Conservation (phyloP, 2,113 vertebrate species). For the Cyprinodon brontotheroides region DNA sequence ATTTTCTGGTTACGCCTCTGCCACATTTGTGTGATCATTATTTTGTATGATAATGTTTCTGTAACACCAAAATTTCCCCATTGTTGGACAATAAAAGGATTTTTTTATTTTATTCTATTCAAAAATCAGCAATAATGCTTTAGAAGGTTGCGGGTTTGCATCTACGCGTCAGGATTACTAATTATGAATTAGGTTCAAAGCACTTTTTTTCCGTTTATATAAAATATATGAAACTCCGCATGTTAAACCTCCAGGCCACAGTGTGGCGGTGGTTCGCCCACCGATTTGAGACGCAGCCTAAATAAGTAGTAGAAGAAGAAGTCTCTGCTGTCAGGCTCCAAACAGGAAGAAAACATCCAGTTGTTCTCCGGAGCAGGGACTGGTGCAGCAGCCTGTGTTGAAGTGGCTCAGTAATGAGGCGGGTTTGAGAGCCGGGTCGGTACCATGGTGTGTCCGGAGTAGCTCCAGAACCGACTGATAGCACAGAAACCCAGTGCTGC, state of each 20-base stretch:
- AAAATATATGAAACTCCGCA: background rate
- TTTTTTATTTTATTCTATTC: too few species aligned
- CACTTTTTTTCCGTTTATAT: too few species aligned
- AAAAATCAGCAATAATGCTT: too few species aligned
- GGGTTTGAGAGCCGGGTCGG: constrained; percentile 8
- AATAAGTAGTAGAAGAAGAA: background rate
- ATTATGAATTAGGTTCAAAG: too few species aligned
- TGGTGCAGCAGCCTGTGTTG: constrained; percentile 12
- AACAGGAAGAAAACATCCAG: constrained; percentile 75
- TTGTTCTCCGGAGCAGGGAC: constrained; percentile 24
- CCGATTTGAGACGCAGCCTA: background rate
- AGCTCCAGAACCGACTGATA: constrained; percentile 34
- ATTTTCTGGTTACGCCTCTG: too few species aligned
- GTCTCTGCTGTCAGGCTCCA: constrained; percentile 1
- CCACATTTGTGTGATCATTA: too few species aligned
- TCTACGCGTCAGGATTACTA: too few species aligned
- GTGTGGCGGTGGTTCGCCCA: background rate
- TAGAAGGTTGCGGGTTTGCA: too few species aligned
- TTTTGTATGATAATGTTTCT: too few species aligned
- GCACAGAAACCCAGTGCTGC: constrained; percentile 22
- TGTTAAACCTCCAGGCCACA: background rate
- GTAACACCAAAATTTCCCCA: too few species aligned
- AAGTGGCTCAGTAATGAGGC: constrained; percentile 45
- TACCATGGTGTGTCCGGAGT: constrained; percentile 65
- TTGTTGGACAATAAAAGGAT: too few species aligned